Evolutionary conservation across 1,140 invertebrate genomes (phyloP).

Genomic region (Drosophila willistoni): DNA sequence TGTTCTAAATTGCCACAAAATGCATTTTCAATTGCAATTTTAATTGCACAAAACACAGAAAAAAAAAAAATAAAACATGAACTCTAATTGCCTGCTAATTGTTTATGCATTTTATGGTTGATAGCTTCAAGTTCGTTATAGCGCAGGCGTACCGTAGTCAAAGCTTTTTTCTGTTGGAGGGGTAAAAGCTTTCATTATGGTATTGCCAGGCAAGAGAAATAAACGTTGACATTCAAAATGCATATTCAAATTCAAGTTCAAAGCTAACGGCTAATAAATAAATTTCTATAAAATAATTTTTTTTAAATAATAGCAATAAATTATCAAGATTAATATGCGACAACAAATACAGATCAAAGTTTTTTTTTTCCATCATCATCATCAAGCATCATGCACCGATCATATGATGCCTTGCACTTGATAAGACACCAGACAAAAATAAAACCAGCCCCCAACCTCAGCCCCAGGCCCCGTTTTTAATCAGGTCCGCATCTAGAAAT

Average conservation of each 20-base stretch:
- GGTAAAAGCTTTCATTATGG: slow-evolving; percentile 15
- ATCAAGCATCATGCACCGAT: slow-evolving; percentile 27
- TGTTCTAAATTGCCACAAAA: not conserved
- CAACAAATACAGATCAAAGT: slow-evolving; percentile 19
- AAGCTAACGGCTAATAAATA: slow-evolving; percentile 26
- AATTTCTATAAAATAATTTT: not conserved
- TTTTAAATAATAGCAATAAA: slow-evolving; percentile 5
- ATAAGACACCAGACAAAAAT: not conserved
- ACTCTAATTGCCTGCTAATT: slow-evolving; percentile 28
- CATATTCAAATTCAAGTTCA: slow-evolving; percentile 39
- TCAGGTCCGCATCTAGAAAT: slow-evolving; percentile 10
- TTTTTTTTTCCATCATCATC: too few species aligned
- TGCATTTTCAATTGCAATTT: slow-evolving; percentile 31
- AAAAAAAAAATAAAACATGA: not conserved
- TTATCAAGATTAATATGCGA: slow-evolving; percentile 11
- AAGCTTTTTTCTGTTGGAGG: slow-evolving; percentile 16
- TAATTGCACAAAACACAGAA: not conserved
- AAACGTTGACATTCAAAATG: not conserved
- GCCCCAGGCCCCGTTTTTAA: not conserved
- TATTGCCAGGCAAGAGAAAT: not conserved
- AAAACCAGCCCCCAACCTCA: not conserved
- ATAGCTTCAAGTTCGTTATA: not conserved
- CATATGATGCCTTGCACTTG: slow-evolving; percentile 5
- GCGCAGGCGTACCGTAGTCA: slow-evolving; percentile 26
- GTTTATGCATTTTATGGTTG: slow-evolving; percentile 23